phyloP scores from a whole-genome alignment of 2,888 invertebrate genomes.

The Xestia xanthographa region DNA sequence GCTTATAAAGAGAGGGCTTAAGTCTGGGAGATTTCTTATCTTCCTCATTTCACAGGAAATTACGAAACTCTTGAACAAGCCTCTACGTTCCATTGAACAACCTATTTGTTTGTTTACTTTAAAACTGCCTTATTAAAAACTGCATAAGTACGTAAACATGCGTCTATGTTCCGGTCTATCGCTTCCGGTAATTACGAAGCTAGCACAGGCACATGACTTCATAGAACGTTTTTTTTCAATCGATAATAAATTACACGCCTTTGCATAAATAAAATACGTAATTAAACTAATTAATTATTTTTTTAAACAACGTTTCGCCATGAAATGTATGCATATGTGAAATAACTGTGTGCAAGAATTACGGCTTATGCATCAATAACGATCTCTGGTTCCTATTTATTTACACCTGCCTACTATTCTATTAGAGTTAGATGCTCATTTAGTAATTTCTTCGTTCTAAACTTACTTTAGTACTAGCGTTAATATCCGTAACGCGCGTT shows the following conservation, averaged over 20 bases:
- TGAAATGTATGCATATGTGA: conserved; percentile 29
- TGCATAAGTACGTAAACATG: conserved; percentile 50
- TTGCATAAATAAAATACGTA: conserved; percentile 55
- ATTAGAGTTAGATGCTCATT: conserved; percentile 35
- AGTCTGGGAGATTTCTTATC: background rate
- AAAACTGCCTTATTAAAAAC: conserved; percentile 16
- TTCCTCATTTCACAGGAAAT: background rate
- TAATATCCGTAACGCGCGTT: conserved; percentile 5
- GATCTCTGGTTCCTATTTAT: conserved; percentile 7
- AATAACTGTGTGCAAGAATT: conserved; percentile 44
- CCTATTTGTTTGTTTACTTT: conserved; percentile 49
- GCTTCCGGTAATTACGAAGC: conserved; percentile 46
- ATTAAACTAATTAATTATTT: conserved; percentile 56
- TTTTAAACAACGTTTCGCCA: conserved; percentile 15
- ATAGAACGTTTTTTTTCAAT: conserved; percentile 38
- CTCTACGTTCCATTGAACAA: background rate
- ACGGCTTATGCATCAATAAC: conserved; percentile 40
- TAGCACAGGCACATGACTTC: conserved; percentile 25
- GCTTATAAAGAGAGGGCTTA: background rate
- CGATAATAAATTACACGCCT: conserved; percentile 53
- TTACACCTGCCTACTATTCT: conserved; percentile 46
- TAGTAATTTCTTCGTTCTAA: conserved; percentile 25
- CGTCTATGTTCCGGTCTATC: conserved; percentile 52
- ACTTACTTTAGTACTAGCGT: conserved; percentile 1
- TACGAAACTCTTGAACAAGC: background rate